Evolutionary conservation across 2,888 invertebrate species (phyloP).

Genomic region (Trissonchulus latispiculum): DNA sequence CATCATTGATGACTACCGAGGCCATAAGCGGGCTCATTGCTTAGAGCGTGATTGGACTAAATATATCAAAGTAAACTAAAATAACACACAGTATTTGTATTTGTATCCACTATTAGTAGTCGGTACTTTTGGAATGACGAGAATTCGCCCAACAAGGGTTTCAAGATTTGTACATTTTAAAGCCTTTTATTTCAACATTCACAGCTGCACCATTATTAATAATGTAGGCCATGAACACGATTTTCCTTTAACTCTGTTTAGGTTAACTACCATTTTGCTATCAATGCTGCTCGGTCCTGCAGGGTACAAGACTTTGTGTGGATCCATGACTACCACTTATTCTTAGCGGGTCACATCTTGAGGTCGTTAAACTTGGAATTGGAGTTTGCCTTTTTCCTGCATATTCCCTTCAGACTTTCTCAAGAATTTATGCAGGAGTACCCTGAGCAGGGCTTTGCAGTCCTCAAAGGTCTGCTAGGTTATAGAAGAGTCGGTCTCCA

Average conservation of each 20-base stretch:
- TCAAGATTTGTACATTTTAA: too few species aligned
- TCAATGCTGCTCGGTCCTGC: constrained; percentile 41
- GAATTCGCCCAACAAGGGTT: too few species aligned
- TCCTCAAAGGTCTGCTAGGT: constrained; percentile 78
- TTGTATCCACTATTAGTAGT: too few species aligned
- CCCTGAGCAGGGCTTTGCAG: constrained; percentile 79
- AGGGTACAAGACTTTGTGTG: constrained; percentile 62
- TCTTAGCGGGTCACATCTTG: constrained; percentile 82
- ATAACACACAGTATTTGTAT: too few species aligned
- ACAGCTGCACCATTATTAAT: too few species aligned
- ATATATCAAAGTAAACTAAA: constrained; percentile 20
- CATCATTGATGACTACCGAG: constrained; percentile 40
- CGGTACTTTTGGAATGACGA: too few species aligned
- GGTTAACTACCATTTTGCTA: constrained; percentile 43
- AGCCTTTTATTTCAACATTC: too few species aligned
- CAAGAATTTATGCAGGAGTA: constrained; percentile 59
- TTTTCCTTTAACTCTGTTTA: background rate
- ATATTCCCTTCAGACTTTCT: constrained; percentile 90
- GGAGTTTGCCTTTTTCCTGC: constrained; percentile 72
- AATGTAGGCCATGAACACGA: background rate
- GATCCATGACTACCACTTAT: constrained; percentile 88
- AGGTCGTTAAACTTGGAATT: constrained; percentile 54
- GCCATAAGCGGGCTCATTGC: constrained; percentile 62
- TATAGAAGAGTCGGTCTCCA: constrained; percentile 86
- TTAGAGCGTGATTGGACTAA: constrained; percentile 54